Evolutionary conservation across 2,888 invertebrate species (phyloP), one percentile per base, ranked within the genome.

Genomic region (Drosophila ochracea): DNA sequence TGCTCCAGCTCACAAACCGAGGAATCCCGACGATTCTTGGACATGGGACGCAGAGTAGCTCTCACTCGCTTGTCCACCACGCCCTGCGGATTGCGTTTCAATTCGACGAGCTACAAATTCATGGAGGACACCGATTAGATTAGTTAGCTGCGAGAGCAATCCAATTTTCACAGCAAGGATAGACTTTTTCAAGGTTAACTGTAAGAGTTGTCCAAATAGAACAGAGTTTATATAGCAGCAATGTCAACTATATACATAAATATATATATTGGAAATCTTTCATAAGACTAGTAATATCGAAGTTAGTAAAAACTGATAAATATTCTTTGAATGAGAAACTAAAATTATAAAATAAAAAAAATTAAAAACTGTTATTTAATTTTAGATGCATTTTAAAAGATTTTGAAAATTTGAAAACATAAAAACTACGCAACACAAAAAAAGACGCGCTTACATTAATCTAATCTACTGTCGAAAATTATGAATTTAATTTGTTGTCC

Each of bases 1-100:
- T 97, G 95, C 92, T 98, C 97, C 73, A 98, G 94, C 92, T 97
- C 97, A 55, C 97, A 97, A 0, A 96, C 96, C 10, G 96, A 96
- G 1, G 97, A 97, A 87, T 97, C 96, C 78, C 97, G 95, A 71
- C 97, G 95, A 91, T 95, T 95, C 87, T 97, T 97, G 5, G 97
- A 96, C 95, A 95, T 95, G 2, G 98, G 98, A 72, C 97, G 95
- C 59, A 98, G 94, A 0, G 98, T 98, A 2, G 98, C 97, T 49
- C 98, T 94, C 72, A 97, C 96, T 67, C 98, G 95, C 91, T 97
- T 96, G 89, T 98, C 97, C 57, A 97, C 96, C 7, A 96, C 95
- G 0, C 97, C 98, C 83, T 96, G 96, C 1, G 98, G 98, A 93
- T 96, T 96, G 82, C 98, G 95, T 83, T 97, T 96, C 63, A 99